phyloP scores from a whole-genome alignment of 2,888 invertebrate genomes.

The Pristionchus fissidentatus region DNA sequence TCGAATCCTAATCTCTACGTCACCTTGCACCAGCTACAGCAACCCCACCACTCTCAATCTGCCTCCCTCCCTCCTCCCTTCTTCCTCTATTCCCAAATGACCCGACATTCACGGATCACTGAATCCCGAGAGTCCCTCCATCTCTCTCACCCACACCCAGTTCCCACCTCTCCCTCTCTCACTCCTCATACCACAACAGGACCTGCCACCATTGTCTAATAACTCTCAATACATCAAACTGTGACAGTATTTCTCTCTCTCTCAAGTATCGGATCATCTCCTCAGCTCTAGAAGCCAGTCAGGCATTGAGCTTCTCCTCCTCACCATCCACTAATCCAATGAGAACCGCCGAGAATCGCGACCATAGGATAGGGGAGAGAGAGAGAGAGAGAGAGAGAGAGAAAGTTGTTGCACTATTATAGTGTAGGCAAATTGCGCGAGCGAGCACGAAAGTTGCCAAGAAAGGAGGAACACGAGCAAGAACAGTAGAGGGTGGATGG shows the following conservation, averaged over 20 bases:
- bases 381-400: constrained; percentile 4
- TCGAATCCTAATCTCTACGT: too few relatives aligned
- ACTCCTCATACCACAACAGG: constrained; percentile 12
- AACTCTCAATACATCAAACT: too few relatives aligned
- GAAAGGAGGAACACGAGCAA: neutral
- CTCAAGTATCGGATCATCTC: neutral
- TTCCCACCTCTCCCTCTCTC: neutral
- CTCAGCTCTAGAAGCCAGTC: neutral
- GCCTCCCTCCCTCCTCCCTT: neutral
- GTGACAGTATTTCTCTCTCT: neutral
- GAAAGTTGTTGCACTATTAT: constrained; percentile 6
- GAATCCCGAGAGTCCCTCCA: constrained; percentile 6
- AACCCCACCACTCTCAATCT: neutral
- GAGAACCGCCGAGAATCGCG: neutral
- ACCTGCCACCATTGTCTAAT: neutral
- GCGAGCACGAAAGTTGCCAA: neutral
- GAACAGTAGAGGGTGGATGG: neutral
- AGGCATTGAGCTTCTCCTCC: too few relatives aligned
- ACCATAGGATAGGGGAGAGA: neutral
- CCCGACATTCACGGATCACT: constrained; percentile 33
- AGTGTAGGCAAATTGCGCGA: constrained; percentile 8
- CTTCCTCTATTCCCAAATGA: neutral
- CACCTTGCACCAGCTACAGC: neutral
- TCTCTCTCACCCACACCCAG: neutral
- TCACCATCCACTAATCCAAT: constrained; percentile 23